A percentile compares a stretch with the other conserved stretches of the same genome.
Conservation (phyloP, 2,113 vertebrate species). For the Gobius niger region DNA sequence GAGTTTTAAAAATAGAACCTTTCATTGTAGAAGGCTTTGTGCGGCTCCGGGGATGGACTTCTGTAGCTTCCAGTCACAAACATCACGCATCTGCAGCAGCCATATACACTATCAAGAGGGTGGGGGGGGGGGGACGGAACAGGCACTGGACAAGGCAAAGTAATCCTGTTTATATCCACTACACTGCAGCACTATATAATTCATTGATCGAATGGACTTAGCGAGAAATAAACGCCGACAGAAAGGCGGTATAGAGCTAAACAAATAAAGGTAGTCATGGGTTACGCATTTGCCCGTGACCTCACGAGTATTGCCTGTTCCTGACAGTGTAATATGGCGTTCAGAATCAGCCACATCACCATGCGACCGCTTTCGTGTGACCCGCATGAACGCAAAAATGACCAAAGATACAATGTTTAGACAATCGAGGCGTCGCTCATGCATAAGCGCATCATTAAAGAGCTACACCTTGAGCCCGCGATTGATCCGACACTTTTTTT, state of each 20-base stretch:
- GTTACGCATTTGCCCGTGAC: no score
- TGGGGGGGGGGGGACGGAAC: slow-evolving; percentile 19
- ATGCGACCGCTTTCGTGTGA: no score
- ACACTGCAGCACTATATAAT: not conserved
- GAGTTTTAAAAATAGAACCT: slow-evolving; percentile 73
- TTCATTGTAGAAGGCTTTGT: slow-evolving; percentile 58
- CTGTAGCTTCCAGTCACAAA: slow-evolving; percentile 51
- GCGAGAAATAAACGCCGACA: not conserved
- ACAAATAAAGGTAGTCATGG: no score
- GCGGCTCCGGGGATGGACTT: slow-evolving; percentile 48
- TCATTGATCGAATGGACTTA: slow-evolving; percentile 13
- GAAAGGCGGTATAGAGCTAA: not conserved
- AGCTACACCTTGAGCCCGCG: slow-evolving; percentile 65
- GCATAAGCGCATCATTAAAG: slow-evolving; percentile 66
- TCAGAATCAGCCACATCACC: no score
- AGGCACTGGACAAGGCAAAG: slow-evolving; percentile 25
- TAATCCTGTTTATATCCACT: no score
- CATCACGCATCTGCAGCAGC: slow-evolving; percentile 40
- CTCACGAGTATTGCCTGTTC: no score
- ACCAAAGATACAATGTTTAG: not conserved
- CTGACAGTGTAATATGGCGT: no score
- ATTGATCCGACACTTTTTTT: slow-evolving; percentile 71
- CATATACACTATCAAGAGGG: slow-evolving; percentile 24
- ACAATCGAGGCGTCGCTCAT: slow-evolving; percentile 28
- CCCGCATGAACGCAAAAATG: not conserved